Base-by-base conservation (phyloP, 2,113 vertebrate genomes). In the Pedionomus torquatus region DNA sequence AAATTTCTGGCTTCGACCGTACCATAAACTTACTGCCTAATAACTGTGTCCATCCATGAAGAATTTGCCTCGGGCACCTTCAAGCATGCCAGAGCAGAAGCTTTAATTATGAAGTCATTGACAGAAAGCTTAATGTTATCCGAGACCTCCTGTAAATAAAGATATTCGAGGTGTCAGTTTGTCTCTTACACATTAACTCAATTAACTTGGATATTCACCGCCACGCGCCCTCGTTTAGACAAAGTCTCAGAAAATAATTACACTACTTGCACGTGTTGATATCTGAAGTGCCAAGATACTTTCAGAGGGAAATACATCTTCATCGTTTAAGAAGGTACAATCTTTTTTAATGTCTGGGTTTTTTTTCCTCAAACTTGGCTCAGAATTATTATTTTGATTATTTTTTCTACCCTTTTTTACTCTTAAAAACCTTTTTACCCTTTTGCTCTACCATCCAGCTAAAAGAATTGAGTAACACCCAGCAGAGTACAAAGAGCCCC, bases 1-100 rank as follows among this genome's bases (percentile, higher is more conserved):
- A 93, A 84, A 31, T 52, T 91, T 51, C 54, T 71, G 71, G 91
- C 57, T 90, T 76, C 52, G 52, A 84, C 69, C 82, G n/a, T 65
- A 91, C 74, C 82, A 92, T n/a, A 51, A 89, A 99, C 99, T 99
- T 98, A 99, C 99, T 99, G 99, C 89, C 99, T 98, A 91, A 99
- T 99, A 82, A 99, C 98, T 3, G 99, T 99, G 96, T 99, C 99
- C 98, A 99, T 72, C 99, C 99, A 99, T 11, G 99, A 99, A 57
- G 99, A 99, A 98, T 99, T 99, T 76, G 99, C 99, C 97, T 99
- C 99, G 3, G 99, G 99, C 72, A 99, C 99, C 97, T 99, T 99
- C 95, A 99, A 97, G 97, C 99, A 99, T 5, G 99, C 98, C 97
- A 99, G 94, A 87, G 99, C 99, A 14, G 99, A 99, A 93, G 99